Percentiles rank a stretch among this genome's conserved stretches.
These are phyloP conservation scores for Ophioderma brevispina DNA, from an alignment of 35 echinoderm and acorn worm species.

Conservation along the genomic window DNA sequence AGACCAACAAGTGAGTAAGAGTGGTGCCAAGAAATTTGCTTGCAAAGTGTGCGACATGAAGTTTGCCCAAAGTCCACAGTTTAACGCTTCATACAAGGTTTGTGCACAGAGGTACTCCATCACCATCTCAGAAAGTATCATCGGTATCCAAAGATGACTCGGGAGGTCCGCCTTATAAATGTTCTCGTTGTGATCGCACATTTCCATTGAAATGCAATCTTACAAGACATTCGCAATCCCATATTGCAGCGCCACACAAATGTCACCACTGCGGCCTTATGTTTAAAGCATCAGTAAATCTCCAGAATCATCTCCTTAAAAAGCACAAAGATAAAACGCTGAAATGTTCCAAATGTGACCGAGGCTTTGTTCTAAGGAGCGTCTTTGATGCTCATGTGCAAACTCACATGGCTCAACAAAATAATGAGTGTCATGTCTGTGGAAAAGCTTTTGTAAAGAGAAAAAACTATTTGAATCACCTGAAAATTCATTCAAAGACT, in stretches of 20 bases:
- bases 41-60: too few species aligned
- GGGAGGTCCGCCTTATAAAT: too few species aligned
- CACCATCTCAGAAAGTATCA: not conserved
- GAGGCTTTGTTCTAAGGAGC: not conserved
- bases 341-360: not conserved
- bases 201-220: not conserved
- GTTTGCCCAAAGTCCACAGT: not conserved
- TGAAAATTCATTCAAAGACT: too few species aligned
- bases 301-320: not conserved
- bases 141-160: too few species aligned
- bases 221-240: not conserved
- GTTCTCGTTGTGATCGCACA: not conserved
- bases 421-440: too few species aligned
- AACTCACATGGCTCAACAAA: too few species aligned
- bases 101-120: not conserved
- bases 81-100: not conserved
- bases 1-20: not conserved
- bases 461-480: too few species aligned
- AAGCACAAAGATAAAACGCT: not conserved
- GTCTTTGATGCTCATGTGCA: too few species aligned
- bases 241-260: not conserved
- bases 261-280: not conserved
- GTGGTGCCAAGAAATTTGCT: not conserved
- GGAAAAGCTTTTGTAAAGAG: too few species aligned
- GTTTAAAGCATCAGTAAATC: not conserved